Conservation (phyloP, 2,797 vertebrate genomes). For the Peromyscus eremicus region DNA sequence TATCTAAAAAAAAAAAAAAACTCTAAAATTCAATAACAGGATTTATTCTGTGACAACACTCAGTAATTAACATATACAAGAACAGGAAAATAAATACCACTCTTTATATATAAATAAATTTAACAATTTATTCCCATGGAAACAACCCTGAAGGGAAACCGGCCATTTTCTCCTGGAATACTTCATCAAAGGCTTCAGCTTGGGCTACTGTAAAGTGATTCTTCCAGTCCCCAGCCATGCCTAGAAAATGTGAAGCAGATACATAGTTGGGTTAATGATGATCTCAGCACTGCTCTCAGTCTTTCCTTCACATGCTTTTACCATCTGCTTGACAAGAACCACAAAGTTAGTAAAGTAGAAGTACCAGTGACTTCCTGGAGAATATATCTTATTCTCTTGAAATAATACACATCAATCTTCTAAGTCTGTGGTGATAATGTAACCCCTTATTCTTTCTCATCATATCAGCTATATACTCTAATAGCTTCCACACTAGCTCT, state of each 20-base stretch:
- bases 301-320: neutral
- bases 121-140: constrained; percentile 12
- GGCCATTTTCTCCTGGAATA: constrained; percentile 61
- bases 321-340: neutral
- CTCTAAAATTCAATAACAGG: too few species aligned
- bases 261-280: too few species aligned
- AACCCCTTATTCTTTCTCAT: neutral
- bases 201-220: neutral
- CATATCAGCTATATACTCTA: neutral
- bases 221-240: constrained; percentile 7
- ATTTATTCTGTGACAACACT: neutral
- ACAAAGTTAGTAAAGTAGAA: too few species aligned
- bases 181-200: neutral
- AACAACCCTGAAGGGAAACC: constrained; percentile 28
- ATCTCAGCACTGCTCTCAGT: too few species aligned
- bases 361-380: neutral
- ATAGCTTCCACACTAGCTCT: too few species aligned
- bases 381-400: neutral
- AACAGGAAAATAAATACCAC: too few species aligned
- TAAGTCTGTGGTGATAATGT: neutral
- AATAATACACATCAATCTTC: rapidly evolving
- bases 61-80: rapidly evolving
- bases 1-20: neutral
- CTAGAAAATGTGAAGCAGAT: neutral
- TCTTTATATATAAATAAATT: neutral